phyloP scores from a whole-genome alignment of 2,888 invertebrate species.

The Clostera curtula region DNA sequence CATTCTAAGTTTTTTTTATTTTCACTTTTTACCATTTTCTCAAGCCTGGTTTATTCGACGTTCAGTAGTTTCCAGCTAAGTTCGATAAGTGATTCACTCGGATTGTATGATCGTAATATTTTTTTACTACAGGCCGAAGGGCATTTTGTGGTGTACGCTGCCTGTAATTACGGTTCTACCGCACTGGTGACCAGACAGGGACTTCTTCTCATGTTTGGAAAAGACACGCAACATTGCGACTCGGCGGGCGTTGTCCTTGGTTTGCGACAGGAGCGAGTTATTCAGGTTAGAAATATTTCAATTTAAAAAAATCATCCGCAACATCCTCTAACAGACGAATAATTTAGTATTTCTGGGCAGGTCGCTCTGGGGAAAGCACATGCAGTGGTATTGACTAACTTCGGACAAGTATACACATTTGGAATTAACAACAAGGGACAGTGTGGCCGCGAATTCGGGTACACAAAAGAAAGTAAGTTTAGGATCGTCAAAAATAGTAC shows the following conservation, averaged over 20 bases:
- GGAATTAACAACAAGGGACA: conserved; percentile 99
- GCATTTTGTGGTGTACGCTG: conserved; percentile 86
- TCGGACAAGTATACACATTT: conserved; percentile 94
- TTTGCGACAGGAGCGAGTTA: conserved; percentile 81
- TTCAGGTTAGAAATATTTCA: conserved; percentile 50
- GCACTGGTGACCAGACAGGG: conserved; percentile 94
- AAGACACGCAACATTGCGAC: conserved; percentile 92
- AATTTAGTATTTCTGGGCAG: conserved; percentile 43
- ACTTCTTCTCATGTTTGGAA: conserved; percentile 93
- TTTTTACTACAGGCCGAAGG: conserved; percentile 76
- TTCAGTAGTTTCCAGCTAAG: no score
- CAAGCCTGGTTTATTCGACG: no score
- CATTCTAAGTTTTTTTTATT: no score
- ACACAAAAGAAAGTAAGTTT: conserved; percentile 74
- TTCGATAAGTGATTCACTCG: no score
- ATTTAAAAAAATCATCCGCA: not conserved
- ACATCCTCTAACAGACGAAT: not conserved
- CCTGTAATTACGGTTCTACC: conserved; percentile 96
- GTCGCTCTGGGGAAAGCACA: conserved; percentile 97
- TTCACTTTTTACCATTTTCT: no score
- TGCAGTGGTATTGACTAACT: conserved; percentile 89
- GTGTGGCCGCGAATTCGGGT: conserved; percentile 90
- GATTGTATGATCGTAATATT: no score
- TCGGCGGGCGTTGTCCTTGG: conserved; percentile 82
- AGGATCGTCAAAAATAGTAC: not conserved